Evolutionary conservation across 2,888 invertebrate species (phyloP).

Genomic region (Ophraella communa): DNA sequence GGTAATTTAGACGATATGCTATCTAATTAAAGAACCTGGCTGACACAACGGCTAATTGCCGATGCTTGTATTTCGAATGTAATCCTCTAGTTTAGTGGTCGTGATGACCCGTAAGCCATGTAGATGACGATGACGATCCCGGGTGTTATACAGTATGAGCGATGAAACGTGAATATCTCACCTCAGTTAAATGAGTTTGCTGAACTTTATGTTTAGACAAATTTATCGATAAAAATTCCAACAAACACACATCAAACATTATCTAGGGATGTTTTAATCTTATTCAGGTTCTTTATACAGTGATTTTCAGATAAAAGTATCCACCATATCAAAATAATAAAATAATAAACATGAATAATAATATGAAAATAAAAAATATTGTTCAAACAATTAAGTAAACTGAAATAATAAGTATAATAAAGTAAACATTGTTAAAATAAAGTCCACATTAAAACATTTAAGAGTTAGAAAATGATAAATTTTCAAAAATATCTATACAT

Average conservation of each 20-base stretch:
- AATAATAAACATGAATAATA: no score
- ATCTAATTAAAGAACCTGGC: slow-evolving; percentile 48
- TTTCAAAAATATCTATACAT: no score
- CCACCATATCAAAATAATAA: no score
- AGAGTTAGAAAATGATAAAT: no score
- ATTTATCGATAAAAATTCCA: background rate
- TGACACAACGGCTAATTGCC: slow-evolving; percentile 49
- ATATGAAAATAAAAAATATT: no score
- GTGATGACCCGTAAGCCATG: slow-evolving; percentile 44
- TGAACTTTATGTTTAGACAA: slow-evolving; percentile 10
- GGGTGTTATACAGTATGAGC: slow-evolving; percentile 27
- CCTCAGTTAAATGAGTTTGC: slow-evolving; percentile 45
- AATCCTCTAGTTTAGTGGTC: slow-evolving; percentile 47
- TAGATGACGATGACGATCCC: slow-evolving; percentile 39
- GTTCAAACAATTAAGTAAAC: no score
- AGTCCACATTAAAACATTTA: no score
- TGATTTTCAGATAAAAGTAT: no score
- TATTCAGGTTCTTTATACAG: no score
- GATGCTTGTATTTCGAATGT: slow-evolving; percentile 48
- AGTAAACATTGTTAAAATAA: no score
- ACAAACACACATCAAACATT: background rate
- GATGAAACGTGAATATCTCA: slow-evolving; percentile 28
- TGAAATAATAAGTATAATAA: no score
- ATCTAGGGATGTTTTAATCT: no score
- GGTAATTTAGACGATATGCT: slow-evolving; percentile 49